These are phyloP conservation scores for Scomberomorus guttatus DNA, from an alignment of 2,797 vertebrate species.

Conservation along the genomic window DNA sequence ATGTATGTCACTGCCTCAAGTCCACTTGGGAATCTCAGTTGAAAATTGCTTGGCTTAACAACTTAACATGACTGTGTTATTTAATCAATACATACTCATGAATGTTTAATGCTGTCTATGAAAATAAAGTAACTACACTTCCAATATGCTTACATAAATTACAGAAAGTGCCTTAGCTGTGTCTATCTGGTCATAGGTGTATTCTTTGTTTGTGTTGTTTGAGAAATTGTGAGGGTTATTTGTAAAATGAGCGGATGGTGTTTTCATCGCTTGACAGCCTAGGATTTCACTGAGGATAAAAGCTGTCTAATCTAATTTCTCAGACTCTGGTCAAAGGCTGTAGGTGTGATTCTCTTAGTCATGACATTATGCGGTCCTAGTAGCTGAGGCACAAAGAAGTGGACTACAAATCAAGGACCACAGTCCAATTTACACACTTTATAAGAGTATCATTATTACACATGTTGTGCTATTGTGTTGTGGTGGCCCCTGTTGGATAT, in stretches of 20 bases:
- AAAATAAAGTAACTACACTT: constrained; percentile 39
- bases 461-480: not conserved
- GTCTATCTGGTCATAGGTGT: constrained; percentile 11
- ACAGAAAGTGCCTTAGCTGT: not conserved
- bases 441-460: not conserved
- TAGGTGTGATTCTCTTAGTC: constrained; percentile 3
- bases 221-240: not conserved
- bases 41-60: constrained; percentile 44
- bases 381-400: not conserved
- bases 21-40: constrained; percentile 9
- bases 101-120: constrained; percentile 49
- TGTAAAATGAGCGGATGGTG: not conserved
- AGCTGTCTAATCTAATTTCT: constrained; percentile 3
- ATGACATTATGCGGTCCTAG: constrained; percentile 14
- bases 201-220: not conserved
- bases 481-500: not conserved
- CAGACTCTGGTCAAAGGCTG: constrained; percentile 17
- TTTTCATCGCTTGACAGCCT: not conserved
- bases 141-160: constrained; percentile 21
- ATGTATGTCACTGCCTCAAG: constrained; percentile 17
- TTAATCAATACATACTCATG: constrained; percentile 48
- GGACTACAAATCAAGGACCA: not conserved
- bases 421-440: not conserved
- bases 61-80: constrained; percentile 20
- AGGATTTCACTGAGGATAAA: constrained; percentile 18